Percentiles rank a stretch among this genome's conserved stretches.
Evolutionary conservation across 2,113 vertebrate genomes (phyloP).

Genomic region (Clarias macrocephalus): DNA sequence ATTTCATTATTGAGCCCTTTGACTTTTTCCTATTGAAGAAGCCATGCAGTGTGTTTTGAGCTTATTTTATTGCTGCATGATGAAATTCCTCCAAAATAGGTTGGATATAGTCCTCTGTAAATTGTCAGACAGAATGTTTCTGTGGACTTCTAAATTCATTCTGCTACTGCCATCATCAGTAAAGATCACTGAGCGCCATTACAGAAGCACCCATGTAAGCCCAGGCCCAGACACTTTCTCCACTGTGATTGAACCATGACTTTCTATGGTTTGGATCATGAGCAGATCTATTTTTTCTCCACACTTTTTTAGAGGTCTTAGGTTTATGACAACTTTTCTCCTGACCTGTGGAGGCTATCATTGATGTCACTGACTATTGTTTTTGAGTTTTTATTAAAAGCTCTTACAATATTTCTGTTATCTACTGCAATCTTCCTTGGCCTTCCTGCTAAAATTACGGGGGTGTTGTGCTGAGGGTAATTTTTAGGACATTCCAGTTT

Average conservation of each 20-base stretch:
- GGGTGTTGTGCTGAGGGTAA: neutral
- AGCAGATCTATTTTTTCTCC: neutral
- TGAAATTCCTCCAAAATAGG: neutral
- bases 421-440: neutral
- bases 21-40: neutral
- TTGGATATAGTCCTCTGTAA: neutral
- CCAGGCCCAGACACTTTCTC: neutral
- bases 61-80: neutral
- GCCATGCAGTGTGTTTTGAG: neutral
- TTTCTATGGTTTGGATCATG: neutral
- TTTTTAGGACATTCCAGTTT: neutral
- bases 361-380: neutral
- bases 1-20: too few relatives aligned
- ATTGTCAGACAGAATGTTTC: neutral
- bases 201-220: neutral
- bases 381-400: neutral
- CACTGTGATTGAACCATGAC: neutral
- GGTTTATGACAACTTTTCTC: neutral
- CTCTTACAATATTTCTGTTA: neutral
- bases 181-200: neutral
- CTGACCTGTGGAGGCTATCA: neutral
- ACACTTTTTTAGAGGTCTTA: neutral
- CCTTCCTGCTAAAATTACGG: neutral
- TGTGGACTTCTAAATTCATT: neutral
- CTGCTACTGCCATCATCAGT: neutral